Base-by-base conservation (phyloP, 2,113 vertebrate genomes). In the Hydrochoerus hydrochaeris region DNA sequence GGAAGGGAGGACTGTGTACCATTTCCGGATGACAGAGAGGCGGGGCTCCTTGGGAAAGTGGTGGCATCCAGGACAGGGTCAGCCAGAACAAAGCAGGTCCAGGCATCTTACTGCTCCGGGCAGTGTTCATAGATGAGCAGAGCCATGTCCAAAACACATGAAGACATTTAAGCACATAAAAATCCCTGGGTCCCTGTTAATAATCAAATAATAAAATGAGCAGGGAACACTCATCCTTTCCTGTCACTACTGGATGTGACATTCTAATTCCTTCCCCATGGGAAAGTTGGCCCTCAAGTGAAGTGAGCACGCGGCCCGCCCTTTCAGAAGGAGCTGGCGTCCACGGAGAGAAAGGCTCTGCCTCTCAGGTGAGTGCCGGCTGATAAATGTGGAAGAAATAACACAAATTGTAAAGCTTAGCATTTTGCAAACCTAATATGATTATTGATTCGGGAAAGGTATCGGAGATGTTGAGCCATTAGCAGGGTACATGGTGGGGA, bases 181-280 rank as follows among this genome's bases (percentile, higher is more conserved):
- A 80, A 86, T 65, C 1, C 8, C 7, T 14, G 60, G 82, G 49
- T 46, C 16, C 58, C 49, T 82, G 58, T 46, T 95, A 69, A 82
- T 86, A 82, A 52, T 86, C 16, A 41, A 80, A 85, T 65, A 91
- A 88, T 65, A 91, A 88, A 87, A 73, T 5, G 77, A 85, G 73
- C 35, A 67, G 81, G 13, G 35, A 75, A 58, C 38, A 85, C 24
- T 12, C 24, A 60, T 30, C 41, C 17, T 73, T 52, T 81, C n/a
- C 58, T 90, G 49, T 73, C n/a, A 46, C 41, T 35, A 14, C 26
- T 88, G 57, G 17, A 41, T 20, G 22, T 82, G 46, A 30, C n/a
- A 63, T 44, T n/a, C 46, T 54, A 49, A 81, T 89, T 71, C 30
- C 38, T 28, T 49, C 65, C 24, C 28, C 82, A 89, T 6, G 20